phyloP scores from a whole-genome alignment of 2,797 vertebrate species.

The Smutsia temminckii region DNA sequence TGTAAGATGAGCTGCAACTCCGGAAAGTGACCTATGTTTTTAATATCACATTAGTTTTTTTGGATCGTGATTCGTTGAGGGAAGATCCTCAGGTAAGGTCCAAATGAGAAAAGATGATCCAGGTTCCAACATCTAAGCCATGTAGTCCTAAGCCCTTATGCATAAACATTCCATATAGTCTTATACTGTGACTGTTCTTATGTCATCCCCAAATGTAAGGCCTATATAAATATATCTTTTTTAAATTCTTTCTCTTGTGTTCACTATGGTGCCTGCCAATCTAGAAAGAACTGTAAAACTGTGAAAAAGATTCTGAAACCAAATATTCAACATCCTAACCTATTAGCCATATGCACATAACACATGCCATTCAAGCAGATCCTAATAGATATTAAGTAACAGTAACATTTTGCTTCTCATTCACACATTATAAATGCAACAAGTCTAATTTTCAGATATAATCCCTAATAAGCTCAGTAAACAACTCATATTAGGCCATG shows the following conservation, averaged over 20 bases:
- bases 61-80: neutral
- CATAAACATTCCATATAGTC: neutral
- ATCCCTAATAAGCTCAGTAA: constrained; percentile 17
- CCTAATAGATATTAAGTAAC: neutral
- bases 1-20: neutral
- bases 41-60: neutral
- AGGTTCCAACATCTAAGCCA: neutral
- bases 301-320: neutral
- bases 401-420: neutral
- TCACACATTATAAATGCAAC: constrained; percentile 20
- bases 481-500: constrained; percentile 8
- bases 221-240: neutral
- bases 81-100: neutral
- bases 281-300: neutral
- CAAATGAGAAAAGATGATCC: neutral
- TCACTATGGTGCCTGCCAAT: neutral
- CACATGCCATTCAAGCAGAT: neutral
- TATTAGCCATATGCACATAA: neutral
- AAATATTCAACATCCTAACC: neutral
- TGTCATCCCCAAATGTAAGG: neutral
- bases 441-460: constrained; percentile 2
- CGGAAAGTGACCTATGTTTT: neutral
- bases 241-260: neutral
- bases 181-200: neutral
- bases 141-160: neutral